Evolutionary conservation across 2,113 vertebrate species (phyloP), one percentile per base, ranked within the genome.

Genomic region (Neoarius graeffei): DNA sequence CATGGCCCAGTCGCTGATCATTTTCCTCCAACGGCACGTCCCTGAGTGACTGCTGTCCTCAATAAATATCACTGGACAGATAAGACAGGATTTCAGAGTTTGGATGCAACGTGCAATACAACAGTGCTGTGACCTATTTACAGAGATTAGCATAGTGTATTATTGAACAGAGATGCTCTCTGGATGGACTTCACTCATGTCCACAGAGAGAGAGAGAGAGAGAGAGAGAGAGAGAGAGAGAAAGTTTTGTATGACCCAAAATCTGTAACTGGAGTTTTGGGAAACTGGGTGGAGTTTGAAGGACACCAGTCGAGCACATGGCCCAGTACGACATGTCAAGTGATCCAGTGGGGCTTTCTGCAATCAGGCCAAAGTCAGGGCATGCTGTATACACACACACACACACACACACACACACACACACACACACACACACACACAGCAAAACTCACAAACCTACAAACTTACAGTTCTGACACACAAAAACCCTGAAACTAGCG

Each of bases 301-400:
- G 83, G 52, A 54, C 67, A 56, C 66, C 81, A 52, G 66, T 64
- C 62, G 66, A 85, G 73, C 82, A 57, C 77, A 50, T 85, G 86
- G 77, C 76, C 89, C 79, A 85, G 56, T 74, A 83, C n/a, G 81
- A 85, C 77, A 82, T 30, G 50, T 84, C 76, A 59, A 27, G 42
- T 79, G 85, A 79, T 79, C 85, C 74, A 52, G 48, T 30, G 59
- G 59, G 85, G 74, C 57, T 42, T 87, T 85, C 76, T 76, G 76
- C 86, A 87, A 89, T 87, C 89, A 89, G 89, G 86, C 62, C 86
- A 89, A 81, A 89, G 67, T 81, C 59, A 81, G 50, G 66, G 42
- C 73, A 54, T 5, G 54, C 64, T 42, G 52, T 19, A 87, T 19
- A 54, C 10, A 80, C 59, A 86, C 42, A 57, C 50, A 69, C 35